These are phyloP conservation scores for Caenorhabditis sp. DNA, from an alignment of 2,888 invertebrate species.

Conservation along the genomic window DNA sequence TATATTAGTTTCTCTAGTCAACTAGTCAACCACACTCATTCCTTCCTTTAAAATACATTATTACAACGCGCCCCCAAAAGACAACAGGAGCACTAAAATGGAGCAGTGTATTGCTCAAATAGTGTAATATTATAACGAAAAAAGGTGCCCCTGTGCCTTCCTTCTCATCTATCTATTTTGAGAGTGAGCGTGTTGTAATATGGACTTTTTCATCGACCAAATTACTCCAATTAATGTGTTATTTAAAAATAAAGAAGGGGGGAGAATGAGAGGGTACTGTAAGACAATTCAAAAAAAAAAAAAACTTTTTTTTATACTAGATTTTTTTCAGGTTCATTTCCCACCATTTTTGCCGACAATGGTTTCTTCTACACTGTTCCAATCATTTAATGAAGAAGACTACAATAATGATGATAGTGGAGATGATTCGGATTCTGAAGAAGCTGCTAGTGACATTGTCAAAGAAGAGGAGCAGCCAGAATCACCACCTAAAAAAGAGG, in stretches of 20 bases:
- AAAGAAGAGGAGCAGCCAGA: constrained; percentile 30
- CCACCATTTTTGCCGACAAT: constrained; percentile 56
- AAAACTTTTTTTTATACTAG: too few species aligned
- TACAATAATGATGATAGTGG: constrained; percentile 52
- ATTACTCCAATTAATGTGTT: not conserved
- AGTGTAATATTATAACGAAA: constrained; percentile 1
- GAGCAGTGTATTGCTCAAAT: not conserved
- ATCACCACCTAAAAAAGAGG: constrained; percentile 15
- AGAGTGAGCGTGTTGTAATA: not conserved
- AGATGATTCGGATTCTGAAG: constrained; percentile 54
- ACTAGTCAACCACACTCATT: too few species aligned
- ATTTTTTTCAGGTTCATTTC: constrained; percentile 31
- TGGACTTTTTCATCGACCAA: not conserved
- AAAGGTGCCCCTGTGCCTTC: not conserved
- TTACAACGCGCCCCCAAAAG: too few species aligned
- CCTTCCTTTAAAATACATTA: too few species aligned
- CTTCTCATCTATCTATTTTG: not conserved
- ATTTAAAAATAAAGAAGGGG: not conserved
- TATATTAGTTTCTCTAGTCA: too few species aligned
- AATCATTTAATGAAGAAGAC: constrained; percentile 53
- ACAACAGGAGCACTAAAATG: constrained; percentile 34
- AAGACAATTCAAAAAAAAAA: too few species aligned
- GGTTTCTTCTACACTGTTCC: constrained; percentile 49
- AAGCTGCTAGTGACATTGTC: constrained; percentile 37
- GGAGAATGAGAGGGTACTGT: too few species aligned